phyloP scores from a whole-genome alignment of 2,797 vertebrate genomes.

The Urosaurus nigricauda region DNA sequence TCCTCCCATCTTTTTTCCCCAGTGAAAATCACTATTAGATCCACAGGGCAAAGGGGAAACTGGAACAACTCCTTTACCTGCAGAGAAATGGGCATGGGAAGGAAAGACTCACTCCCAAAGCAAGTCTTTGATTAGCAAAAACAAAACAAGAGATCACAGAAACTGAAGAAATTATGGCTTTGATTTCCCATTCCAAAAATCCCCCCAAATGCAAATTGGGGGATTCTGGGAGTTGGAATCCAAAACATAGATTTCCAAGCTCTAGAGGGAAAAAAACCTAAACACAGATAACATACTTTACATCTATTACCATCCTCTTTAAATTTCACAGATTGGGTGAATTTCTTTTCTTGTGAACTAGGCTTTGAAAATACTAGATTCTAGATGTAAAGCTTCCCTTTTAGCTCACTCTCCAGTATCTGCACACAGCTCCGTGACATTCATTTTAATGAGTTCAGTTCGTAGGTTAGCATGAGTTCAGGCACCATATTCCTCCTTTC shows the following conservation, averaged over 20 bases:
- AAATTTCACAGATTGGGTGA: background rate
- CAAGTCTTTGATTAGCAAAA: background rate
- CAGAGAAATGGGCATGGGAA: background rate
- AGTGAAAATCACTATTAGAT: background rate
- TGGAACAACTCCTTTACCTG: background rate
- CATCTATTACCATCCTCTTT: background rate
- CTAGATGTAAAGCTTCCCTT: background rate
- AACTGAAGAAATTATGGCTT: too few species aligned
- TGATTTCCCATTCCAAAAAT: too few species aligned
- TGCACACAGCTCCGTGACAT: slow-evolving; percentile 11
- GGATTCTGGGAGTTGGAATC: background rate
- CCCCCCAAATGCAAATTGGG: too few species aligned
- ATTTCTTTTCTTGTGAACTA: background rate
- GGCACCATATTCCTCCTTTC: background rate
- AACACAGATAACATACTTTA: background rate
- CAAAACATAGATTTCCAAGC: background rate
- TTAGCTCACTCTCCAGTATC: slow-evolving; percentile 22
- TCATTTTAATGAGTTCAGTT: background rate
- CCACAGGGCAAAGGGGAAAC: background rate
- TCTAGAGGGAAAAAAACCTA: background rate
- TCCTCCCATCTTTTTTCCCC: background rate
- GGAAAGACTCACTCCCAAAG: background rate
- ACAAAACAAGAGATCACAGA: background rate
- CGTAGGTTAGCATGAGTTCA: background rate
- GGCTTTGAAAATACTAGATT: background rate